A percentile compares a stretch with the other conserved stretches of the same genome.
Evolutionary conservation across 2,797 vertebrate species (phyloP).

Genomic region (Sarcoramphus papa): DNA sequence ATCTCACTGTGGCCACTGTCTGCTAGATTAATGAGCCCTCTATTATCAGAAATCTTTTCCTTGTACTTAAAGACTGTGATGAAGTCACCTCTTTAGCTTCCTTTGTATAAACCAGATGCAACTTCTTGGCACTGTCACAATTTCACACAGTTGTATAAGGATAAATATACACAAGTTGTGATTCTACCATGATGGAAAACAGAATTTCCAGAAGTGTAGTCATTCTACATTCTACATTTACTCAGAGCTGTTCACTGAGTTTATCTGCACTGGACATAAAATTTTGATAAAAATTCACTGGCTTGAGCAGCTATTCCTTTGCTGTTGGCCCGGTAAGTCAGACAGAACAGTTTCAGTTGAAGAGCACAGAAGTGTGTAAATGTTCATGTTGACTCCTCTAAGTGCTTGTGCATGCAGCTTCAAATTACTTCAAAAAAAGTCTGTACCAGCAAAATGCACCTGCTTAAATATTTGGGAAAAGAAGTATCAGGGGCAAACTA

Average conservation of each 20-base stretch:
- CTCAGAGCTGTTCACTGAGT: neutral
- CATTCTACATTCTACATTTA: neutral
- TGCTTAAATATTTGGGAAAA: neutral
- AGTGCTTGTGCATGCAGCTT: neutral
- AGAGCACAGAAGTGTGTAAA: neutral
- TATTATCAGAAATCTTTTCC: slow-evolving; percentile 15
- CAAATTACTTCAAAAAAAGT: neutral
- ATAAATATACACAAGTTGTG: neutral
- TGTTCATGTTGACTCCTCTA: neutral
- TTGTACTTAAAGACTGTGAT: slow-evolving; percentile 6
- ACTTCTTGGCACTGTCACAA: neutral
- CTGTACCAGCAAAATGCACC: neutral
- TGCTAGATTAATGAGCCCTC: slow-evolving; percentile 21
- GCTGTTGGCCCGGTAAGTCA: neutral
- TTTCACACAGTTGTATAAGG: neutral
- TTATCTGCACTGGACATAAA: neutral
- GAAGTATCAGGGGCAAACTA: neutral
- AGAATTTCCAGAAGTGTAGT: neutral
- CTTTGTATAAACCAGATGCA: neutral
- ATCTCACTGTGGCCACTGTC: neutral
- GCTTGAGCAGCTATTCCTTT: neutral
- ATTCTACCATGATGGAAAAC: neutral
- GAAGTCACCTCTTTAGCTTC: neutral
- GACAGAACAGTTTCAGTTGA: neutral
- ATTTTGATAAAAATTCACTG: neutral